Evolutionary conservation across 2,888 invertebrate genomes (phyloP).

Genomic region (Bembecia ichneumoniformis): DNA sequence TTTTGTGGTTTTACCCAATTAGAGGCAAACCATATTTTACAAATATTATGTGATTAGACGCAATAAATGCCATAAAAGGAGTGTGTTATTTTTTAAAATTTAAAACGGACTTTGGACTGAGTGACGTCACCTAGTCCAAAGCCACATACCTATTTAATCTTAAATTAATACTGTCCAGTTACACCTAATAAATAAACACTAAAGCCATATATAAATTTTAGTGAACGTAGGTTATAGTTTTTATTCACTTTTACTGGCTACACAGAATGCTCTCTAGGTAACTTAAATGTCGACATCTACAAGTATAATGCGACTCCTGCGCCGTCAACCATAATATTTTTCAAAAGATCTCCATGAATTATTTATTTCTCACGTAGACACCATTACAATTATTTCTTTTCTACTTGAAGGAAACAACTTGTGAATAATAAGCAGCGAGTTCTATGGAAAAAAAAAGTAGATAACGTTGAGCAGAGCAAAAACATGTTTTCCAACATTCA

Average conservation of each 20-base stretch:
- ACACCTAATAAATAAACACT: too few relatives aligned
- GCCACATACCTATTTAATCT: too few relatives aligned
- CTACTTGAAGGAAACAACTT: slow-evolving; percentile 45
- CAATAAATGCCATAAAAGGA: too few relatives aligned
- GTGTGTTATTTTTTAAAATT: too few relatives aligned
- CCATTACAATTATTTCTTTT: slow-evolving; percentile 64
- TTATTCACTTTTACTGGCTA: not conserved
- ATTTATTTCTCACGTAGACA: slow-evolving; percentile 58
- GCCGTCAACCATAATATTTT: slow-evolving; percentile 56
- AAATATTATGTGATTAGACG: too few relatives aligned
- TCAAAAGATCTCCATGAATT: slow-evolving; percentile 63
- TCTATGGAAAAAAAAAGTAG: not conserved
- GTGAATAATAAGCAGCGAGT: slow-evolving; percentile 42
- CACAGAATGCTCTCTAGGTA: slow-evolving; percentile 9
- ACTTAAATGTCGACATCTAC: slow-evolving; percentile 42
- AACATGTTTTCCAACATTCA: not conserved
- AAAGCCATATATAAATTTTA: too few relatives aligned
- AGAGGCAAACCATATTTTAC: too few relatives aligned
- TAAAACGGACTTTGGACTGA: too few relatives aligned
- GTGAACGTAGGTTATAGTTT: not conserved
- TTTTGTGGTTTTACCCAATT: too few relatives aligned
- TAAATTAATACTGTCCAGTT: too few relatives aligned
- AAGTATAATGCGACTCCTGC: slow-evolving; percentile 56
- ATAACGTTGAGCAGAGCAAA: not conserved
- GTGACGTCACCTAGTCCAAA: too few relatives aligned